A percentile compares a stretch with the other conserved stretches of the same genome.
These are phyloP conservation scores for Heterodera filipjevi DNA, from an alignment of 2,888 invertebrate genomes.

Conservation along the genomic window DNA sequence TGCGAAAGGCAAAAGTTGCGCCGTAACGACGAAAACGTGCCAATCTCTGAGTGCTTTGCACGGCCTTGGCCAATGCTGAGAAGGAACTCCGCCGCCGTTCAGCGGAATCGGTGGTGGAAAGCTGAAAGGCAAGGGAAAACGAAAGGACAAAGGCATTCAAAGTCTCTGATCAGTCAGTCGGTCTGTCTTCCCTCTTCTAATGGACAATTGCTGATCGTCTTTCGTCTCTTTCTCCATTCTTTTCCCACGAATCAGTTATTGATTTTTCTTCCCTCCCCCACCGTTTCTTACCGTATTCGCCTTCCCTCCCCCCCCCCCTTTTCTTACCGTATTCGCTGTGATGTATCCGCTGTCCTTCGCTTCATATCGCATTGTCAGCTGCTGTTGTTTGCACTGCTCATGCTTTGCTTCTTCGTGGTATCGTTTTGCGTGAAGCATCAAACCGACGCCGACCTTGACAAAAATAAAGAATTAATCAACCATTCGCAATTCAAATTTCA, in stretches of 20 bases:
- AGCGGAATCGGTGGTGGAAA: constrained; percentile 25
- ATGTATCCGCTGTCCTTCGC: constrained; percentile 46
- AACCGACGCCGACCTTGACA: constrained; percentile 60
- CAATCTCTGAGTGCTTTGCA: constrained; percentile 22
- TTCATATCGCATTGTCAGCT: constrained; percentile 18
- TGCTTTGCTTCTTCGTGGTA: constrained; percentile 46
- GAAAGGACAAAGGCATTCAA: too few relatives aligned
- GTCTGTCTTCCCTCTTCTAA: too few relatives aligned
- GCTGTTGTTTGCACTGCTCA: constrained; percentile 27
- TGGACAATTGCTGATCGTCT: too few relatives aligned
- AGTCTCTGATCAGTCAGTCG: too few relatives aligned
- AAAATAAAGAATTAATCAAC: not conserved
- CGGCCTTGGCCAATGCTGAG: constrained; percentile 14
- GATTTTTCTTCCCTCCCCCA: too few relatives aligned
- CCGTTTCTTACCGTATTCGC: too few relatives aligned
- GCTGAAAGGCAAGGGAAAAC: too few relatives aligned
- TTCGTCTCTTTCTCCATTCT: too few relatives aligned
- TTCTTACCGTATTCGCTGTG: constrained; percentile 42
- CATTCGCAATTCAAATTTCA: not conserved
- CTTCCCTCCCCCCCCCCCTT: too few relatives aligned
- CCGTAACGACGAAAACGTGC: constrained; percentile 13
- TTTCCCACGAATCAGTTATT: too few relatives aligned
- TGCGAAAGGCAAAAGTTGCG: not conserved
- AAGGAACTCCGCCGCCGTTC: constrained; percentile 24
- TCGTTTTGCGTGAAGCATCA: constrained; percentile 57